Percentiles rank a stretch among this genome's conserved stretches.
These are phyloP conservation scores for Brachycybe producta DNA, from an alignment of 2,888 invertebrate species.

Conservation along the genomic window DNA sequence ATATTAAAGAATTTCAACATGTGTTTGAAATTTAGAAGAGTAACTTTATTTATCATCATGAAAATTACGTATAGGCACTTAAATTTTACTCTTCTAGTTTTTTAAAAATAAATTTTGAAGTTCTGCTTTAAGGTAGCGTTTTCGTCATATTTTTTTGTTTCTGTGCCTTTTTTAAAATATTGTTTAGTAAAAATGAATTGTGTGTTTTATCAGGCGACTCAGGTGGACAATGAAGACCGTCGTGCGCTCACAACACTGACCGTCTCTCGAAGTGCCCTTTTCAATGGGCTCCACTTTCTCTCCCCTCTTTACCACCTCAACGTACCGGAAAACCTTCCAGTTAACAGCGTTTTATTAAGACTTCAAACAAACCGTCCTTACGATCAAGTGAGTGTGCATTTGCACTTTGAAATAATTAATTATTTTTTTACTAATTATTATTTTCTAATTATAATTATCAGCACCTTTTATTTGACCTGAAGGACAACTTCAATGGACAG, in stretches of 20 bases:
- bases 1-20: no score
- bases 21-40: no score
- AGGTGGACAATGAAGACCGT: constrained; percentile 72
- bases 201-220: constrained; percentile 47
- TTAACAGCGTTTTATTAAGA: constrained; percentile 57
- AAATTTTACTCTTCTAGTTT: no score
- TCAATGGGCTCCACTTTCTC: constrained; percentile 49
- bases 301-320: constrained; percentile 55
- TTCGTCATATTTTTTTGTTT: no score
- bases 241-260: constrained; percentile 73
- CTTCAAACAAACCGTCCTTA: constrained; percentile 50
- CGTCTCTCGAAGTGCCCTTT: constrained; percentile 45
- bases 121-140: no score
- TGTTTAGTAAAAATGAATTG: no score
- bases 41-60: no score
- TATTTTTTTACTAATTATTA: neutral
- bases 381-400: constrained; percentile 34
- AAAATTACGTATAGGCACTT: no score
- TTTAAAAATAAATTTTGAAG: no score
- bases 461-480: constrained; percentile 13
- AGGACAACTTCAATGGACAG: constrained; percentile 12
- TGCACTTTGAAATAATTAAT: neutral
- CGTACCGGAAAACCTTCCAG: constrained; percentile 61
- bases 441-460: constrained; percentile 7
- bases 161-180: no score